Conservation (phyloP, 2,888 invertebrate genomes). For the Drosophila tanythrix region DNA sequence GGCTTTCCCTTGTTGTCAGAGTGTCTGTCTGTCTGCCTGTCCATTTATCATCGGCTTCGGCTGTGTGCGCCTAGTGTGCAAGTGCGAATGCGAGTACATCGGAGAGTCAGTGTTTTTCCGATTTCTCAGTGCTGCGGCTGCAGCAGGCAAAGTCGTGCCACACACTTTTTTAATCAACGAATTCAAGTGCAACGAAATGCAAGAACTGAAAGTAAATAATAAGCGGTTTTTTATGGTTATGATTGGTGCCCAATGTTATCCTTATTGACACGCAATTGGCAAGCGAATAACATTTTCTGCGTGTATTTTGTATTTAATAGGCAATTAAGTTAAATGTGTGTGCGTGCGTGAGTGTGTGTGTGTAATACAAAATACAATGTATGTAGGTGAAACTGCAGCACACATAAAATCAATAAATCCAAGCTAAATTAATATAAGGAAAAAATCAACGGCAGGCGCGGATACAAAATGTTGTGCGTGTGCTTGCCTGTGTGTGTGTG, state of each 20-base stretch:
- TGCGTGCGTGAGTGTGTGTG: slow-evolving; percentile 28
- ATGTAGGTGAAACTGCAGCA: slow-evolving; percentile 71
- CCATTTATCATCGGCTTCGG: slow-evolving; percentile 62
- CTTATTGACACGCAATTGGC: slow-evolving; percentile 18
- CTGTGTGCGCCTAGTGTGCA: slow-evolving; percentile 23
- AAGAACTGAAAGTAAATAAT: slow-evolving; percentile 68
- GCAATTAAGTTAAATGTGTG: slow-evolving; percentile 20
- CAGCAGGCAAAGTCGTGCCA: slow-evolving; percentile 66
- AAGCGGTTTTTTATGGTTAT: slow-evolving; percentile 34
- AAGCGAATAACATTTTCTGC: slow-evolving; percentile 7
- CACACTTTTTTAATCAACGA: slow-evolving; percentile 66
- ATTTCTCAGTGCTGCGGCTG: slow-evolving; percentile 71
- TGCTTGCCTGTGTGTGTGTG: slow-evolving; percentile 21
- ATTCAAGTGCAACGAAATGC: slow-evolving; percentile 78
- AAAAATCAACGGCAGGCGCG: slow-evolving; percentile 58
- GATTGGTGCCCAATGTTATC: slow-evolving; percentile 18
- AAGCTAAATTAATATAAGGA: slow-evolving; percentile 73
- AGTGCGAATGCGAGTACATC: slow-evolving; percentile 40
- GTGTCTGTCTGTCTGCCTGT: slow-evolving; percentile 41
- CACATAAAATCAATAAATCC: slow-evolving; percentile 80
- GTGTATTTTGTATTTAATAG: slow-evolving; percentile 25
- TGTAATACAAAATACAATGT: slow-evolving; percentile 19
- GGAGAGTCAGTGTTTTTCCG: slow-evolving; percentile 65
- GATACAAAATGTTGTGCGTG: slow-evolving; percentile 55
- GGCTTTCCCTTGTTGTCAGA: slow-evolving; percentile 39